Conservation (phyloP, 2,797 vertebrate genomes). For the Steatocranus sp. region DNA sequence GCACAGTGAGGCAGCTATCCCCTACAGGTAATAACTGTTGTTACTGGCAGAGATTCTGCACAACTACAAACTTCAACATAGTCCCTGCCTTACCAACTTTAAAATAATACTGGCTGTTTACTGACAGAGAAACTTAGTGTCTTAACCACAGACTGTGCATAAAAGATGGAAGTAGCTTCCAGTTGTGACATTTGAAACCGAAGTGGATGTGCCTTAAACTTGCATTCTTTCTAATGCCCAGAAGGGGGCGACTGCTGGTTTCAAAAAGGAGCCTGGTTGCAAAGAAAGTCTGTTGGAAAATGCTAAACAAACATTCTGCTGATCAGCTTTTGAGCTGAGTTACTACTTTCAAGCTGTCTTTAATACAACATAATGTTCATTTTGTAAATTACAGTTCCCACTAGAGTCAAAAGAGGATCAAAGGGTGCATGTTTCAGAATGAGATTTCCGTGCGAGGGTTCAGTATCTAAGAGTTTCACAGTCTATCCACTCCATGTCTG, state of each 20-base stretch:
- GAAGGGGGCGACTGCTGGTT: neutral
- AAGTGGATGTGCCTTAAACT: neutral
- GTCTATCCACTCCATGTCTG: neutral
- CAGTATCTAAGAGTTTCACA: neutral
- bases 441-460: neutral
- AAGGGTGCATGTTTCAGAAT: neutral
- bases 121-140: neutral
- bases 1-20: neutral
- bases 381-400: neutral
- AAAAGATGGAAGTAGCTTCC: neutral
- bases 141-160: neutral
- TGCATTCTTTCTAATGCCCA: neutral
- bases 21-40: neutral
- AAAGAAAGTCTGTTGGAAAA: neutral
- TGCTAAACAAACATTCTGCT: neutral
- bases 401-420: neutral
- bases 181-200: neutral
- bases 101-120: neutral
- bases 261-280: neutral
- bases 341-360: neutral
- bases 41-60: neutral
- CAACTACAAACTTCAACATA: neutral
- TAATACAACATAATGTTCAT: neutral
- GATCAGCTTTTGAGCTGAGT: fast-evolving
- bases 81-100: neutral